Evolutionary conservation across 2,113 vertebrate genomes (phyloP).

Genomic region (Cricetomys ansorgei): DNA sequence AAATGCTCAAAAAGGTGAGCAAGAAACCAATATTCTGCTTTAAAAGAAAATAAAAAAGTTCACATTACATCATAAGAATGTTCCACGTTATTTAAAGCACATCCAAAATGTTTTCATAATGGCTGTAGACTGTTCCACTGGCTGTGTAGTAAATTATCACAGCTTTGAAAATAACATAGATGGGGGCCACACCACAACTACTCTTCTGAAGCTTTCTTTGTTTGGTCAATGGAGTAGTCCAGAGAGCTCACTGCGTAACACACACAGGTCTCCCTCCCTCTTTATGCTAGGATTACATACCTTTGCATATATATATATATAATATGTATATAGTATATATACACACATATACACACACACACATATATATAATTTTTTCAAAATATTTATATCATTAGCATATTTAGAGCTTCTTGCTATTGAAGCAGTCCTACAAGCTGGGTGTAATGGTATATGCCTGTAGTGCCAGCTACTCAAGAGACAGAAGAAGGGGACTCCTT

Average conservation of each 20-base stretch:
- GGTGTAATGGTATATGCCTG: background rate
- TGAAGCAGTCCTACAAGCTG: background rate
- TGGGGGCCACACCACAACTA: too few relatives aligned
- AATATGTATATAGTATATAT: too few relatives aligned
- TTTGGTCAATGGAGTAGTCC: background rate
- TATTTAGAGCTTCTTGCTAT: constrained; percentile 15
- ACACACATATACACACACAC: too few relatives aligned
- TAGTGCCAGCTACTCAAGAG: background rate
- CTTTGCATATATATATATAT: background rate
- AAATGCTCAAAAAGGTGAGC: constrained; percentile 5
- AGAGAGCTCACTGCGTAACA: background rate
- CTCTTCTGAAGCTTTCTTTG: background rate
- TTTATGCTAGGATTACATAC: background rate
- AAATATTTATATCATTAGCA: background rate
- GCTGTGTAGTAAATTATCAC: background rate
- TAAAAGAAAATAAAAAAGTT: background rate
- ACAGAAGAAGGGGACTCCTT: background rate
- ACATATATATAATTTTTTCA: too few relatives aligned
- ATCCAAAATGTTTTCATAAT: background rate
- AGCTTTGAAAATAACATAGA: background rate
- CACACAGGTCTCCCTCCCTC: background rate
- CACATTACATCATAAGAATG: background rate
- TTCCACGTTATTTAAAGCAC: constrained; percentile 24
- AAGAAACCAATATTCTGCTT: background rate
- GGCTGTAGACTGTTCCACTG: background rate